Evolutionary conservation across 2,113 vertebrate species (phyloP).

Genomic region (Myiozetetes cayanensis): DNA sequence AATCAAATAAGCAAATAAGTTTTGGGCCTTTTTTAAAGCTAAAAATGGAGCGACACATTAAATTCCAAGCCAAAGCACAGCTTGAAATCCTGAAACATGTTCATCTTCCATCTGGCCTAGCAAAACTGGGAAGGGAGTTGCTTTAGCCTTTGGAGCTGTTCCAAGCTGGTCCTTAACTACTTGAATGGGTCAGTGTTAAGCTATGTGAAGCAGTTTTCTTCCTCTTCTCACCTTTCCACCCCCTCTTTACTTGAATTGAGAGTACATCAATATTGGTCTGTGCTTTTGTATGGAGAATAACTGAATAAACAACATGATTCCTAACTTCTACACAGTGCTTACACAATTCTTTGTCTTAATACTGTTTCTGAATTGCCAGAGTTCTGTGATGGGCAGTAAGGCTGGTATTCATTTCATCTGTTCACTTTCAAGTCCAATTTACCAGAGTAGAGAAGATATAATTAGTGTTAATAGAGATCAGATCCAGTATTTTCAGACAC

Average conservation of each 20-base stretch:
- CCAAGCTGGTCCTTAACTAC: slow-evolving; percentile 12
- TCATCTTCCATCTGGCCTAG: slow-evolving; percentile 20
- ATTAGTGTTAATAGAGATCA: not conserved
- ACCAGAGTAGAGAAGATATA: not conserved
- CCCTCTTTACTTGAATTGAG: slow-evolving; percentile 6
- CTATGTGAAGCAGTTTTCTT: slow-evolving; percentile 25
- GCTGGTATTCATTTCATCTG: not conserved
- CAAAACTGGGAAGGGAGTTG: slow-evolving; percentile 3
- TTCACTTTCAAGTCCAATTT: not conserved
- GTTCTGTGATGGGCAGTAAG: not conserved
- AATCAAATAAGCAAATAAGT: not conserved
- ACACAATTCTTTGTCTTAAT: not conserved
- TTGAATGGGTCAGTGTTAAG: slow-evolving; percentile 25
- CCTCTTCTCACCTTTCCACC: slow-evolving; percentile 8
- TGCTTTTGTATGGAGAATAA: not conserved
- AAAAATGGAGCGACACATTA: not conserved
- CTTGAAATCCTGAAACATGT: not conserved
- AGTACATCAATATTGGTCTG: not conserved
- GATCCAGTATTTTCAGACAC: not conserved
- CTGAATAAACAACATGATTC: not conserved
- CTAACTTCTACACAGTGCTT: not conserved
- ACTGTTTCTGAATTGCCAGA: not conserved
- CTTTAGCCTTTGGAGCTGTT: slow-evolving; percentile 29
- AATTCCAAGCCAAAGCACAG: not conserved
- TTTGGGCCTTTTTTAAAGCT: not conserved